A percentile compares a stretch with the other conserved stretches of the same genome.
Conservation (phyloP, 2,113 vertebrate species). For the Dinomys branickii region DNA sequence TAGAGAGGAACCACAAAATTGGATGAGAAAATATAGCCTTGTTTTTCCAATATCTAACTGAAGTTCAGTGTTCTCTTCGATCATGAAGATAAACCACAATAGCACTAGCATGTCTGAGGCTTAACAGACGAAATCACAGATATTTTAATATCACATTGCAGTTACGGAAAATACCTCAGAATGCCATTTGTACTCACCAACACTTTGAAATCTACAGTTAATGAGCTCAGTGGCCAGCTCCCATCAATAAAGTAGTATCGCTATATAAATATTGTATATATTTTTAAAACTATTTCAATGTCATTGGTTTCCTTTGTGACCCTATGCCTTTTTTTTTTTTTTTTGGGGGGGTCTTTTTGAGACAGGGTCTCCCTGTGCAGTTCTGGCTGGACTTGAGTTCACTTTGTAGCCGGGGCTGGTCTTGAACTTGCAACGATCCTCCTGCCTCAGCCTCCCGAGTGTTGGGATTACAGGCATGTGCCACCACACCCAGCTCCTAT, state of each 20-base stretch:
- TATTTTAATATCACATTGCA: neutral
- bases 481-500: too few species aligned
- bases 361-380: too few species aligned
- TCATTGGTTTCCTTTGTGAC: neutral
- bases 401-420: too few species aligned
- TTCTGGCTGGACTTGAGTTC: too few species aligned
- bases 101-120: neutral
- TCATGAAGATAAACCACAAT: neutral
- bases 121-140: neutral
- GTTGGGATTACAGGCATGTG: too few species aligned
- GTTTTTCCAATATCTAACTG: neutral
- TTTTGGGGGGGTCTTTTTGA: too few species aligned
- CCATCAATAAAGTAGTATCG: neutral
- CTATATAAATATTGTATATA: neutral
- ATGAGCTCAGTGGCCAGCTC: neutral
- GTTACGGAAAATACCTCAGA: conserved; percentile 15
- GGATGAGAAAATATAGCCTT: neutral
- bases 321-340: neutral
- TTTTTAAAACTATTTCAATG: neutral
- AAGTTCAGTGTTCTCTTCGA: neutral
- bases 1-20: neutral
- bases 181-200: neutral
- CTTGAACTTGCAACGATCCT: too few species aligned
- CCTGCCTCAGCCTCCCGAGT: too few species aligned
- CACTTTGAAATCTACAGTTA: neutral